Evolutionary conservation across 2,113 vertebrate species (phyloP).

Genomic region (Tachysurus vachellii): DNA sequence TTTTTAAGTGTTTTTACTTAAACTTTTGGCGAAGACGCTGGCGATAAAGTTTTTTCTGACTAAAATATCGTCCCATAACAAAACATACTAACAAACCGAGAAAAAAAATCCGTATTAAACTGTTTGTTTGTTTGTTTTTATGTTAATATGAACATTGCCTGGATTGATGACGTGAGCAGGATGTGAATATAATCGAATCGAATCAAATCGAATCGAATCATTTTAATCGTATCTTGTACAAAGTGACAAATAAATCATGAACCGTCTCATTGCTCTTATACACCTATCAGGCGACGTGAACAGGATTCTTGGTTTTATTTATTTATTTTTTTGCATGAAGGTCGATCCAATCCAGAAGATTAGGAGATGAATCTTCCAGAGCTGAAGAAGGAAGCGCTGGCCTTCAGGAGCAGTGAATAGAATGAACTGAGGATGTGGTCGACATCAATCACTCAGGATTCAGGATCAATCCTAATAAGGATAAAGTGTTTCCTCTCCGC

Average conservation of each 20-base stretch:
- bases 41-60: not conserved
- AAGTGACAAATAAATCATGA: not conserved
- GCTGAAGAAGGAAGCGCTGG: not conserved
- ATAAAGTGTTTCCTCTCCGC: not conserved
- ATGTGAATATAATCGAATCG: too few relatives aligned
- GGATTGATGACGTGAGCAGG: not conserved
- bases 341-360: not conserved
- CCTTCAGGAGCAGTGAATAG: not conserved
- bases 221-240: not conserved
- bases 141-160: not conserved
- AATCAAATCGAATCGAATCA: not conserved
- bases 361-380: not conserved
- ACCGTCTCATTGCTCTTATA: too few relatives aligned
- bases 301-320: not conserved
- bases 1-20: not conserved
- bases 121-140: not conserved
- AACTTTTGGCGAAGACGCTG: not conserved
- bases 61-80: not conserved
- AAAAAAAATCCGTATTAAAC: not conserved
- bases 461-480: not conserved
- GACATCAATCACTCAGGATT: not conserved
- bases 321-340: not conserved
- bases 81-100: not conserved
- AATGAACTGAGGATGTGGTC: slow-evolving; percentile 15
- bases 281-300: not conserved